Evolutionary conservation across 2,888 invertebrate species (phyloP).

Genomic region (Phymatocera aterrima): DNA sequence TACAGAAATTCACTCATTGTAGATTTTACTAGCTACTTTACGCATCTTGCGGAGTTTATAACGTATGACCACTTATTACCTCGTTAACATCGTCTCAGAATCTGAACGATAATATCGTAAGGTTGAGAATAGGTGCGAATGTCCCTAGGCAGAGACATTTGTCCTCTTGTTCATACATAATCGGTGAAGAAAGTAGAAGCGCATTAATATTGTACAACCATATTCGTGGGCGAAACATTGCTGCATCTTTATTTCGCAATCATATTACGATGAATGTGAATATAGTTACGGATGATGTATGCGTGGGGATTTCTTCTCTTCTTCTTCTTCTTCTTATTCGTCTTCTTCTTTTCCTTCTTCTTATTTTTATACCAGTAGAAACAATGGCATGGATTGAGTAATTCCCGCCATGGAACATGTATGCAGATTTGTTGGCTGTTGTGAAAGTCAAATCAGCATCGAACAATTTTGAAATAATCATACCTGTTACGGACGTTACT

Average conservation of each 20-base stretch:
- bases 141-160: background rate
- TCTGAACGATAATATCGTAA: background rate
- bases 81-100: conserved; percentile 18
- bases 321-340: no score
- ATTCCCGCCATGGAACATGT: background rate
- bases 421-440: background rate
- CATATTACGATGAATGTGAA: no score
- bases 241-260: conserved; percentile 39
- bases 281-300: background rate
- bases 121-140: background rate
- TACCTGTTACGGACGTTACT: background rate
- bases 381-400: conserved; percentile 40
- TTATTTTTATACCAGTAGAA: no score
- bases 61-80: conserved; percentile 17
- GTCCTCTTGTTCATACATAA: background rate
- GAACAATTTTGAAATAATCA: background rate
- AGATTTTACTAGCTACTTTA: conserved; percentile 10
- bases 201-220: background rate
- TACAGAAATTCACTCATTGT: background rate
- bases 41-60: background rate
- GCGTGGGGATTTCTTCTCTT: background rate
- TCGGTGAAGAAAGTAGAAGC: background rate
- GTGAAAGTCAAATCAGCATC: background rate
- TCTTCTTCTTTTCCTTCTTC: no score
- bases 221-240: conserved; percentile 36